These are phyloP conservation scores for Antheraea pernyi DNA, from an alignment of 1,140 invertebrate genomes.

Conservation along the genomic window DNA sequence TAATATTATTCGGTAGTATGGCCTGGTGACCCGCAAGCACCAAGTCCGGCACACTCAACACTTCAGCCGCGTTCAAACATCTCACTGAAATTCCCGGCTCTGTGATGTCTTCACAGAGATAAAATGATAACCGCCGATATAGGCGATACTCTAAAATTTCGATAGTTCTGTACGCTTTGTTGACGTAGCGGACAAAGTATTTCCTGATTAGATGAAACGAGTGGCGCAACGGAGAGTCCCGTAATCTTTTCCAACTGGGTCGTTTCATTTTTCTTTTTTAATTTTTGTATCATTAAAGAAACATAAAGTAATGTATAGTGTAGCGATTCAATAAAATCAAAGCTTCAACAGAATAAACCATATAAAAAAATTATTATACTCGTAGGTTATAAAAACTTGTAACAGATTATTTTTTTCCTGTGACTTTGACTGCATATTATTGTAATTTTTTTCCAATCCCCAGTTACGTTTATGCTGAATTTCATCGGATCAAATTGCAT, in stretches of 20 bases:
- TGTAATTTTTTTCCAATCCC: too few species aligned
- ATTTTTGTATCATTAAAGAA: too few species aligned
- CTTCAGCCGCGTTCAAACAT: conserved; percentile 25
- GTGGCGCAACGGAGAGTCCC: not conserved
- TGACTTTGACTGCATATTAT: too few species aligned
- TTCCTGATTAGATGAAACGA: not conserved
- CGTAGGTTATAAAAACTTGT: too few species aligned
- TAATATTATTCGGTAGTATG: not conserved
- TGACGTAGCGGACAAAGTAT: not conserved
- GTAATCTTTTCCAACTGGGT: not conserved
- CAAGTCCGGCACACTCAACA: not conserved
- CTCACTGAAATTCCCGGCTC: conserved; percentile 19
- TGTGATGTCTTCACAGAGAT: not conserved
- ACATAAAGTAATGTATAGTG: too few species aligned
- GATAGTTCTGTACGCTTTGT: not conserved
- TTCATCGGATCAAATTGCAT: too few species aligned
- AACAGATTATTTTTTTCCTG: too few species aligned
- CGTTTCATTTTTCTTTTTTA: not conserved
- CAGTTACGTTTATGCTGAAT: too few species aligned
- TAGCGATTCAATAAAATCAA: too few species aligned
- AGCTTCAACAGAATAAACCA: too few species aligned
- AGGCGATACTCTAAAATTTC: not conserved
- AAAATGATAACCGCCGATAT: conserved; percentile 11
- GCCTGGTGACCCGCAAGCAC: not conserved
- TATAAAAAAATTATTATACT: too few species aligned